Percentiles rank a stretch among this genome's conserved stretches.
Evolutionary conservation across 2,888 invertebrate genomes (phyloP).

Genomic region (Megaustenia siamemsis): DNA sequence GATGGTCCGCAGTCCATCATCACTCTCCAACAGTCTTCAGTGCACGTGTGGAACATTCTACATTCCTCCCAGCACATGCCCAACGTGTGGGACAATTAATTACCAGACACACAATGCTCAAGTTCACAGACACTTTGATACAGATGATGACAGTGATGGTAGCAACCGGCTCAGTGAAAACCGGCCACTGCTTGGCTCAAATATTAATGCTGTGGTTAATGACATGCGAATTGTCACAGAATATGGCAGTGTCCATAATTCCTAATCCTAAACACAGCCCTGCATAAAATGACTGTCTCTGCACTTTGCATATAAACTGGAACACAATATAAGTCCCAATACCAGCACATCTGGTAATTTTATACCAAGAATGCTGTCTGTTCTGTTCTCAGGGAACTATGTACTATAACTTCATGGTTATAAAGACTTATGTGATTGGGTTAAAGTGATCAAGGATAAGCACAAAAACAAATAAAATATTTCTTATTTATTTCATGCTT

Average conservation of each 20-base stretch:
- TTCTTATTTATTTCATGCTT: too few relatives aligned
- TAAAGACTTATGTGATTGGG: too few relatives aligned
- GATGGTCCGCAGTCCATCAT: neutral
- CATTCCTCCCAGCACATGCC: neutral
- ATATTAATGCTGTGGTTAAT: neutral
- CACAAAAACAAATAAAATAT: too few relatives aligned
- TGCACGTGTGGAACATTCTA: constrained; percentile 37
- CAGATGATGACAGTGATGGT: constrained; percentile 26
- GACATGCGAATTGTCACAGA: constrained; percentile 12
- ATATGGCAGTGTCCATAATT: constrained; percentile 19
- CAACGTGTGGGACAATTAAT: constrained; percentile 2
- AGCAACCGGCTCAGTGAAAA: neutral
- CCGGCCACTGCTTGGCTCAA: constrained; percentile 1
- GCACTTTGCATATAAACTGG: neutral
- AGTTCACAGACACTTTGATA: constrained; percentile 18
- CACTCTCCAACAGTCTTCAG: constrained; percentile 9
- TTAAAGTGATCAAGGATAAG: too few relatives aligned
- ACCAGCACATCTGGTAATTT: neutral
- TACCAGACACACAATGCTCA: constrained; percentile 11
- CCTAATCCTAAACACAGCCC: neutral
- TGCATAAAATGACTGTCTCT: neutral
- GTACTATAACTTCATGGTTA: neutral
- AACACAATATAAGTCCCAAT: neutral
- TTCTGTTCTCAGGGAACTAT: neutral
- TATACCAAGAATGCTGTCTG: neutral